A percentile compares a stretch with the other conserved stretches of the same genome.
Evolutionary conservation across 2,888 invertebrate genomes (phyloP).

Genomic region (Cactoblastis cactorum): DNA sequence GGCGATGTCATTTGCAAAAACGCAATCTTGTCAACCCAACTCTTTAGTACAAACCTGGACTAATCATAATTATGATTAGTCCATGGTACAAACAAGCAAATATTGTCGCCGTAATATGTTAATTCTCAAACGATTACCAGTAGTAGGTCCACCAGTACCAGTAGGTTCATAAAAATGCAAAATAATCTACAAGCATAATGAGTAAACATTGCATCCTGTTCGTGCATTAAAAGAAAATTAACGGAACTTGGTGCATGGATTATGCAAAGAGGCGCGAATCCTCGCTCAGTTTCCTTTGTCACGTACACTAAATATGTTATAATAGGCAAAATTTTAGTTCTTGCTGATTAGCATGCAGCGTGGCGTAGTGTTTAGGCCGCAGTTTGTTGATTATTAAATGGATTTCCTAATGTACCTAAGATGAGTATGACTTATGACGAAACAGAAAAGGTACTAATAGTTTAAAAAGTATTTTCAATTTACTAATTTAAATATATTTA

Average conservation of each 20-base stretch:
- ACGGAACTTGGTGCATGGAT: conserved; percentile 73
- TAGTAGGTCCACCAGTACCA: background rate
- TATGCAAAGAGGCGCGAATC: conserved; percentile 72
- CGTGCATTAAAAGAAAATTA: conserved; percentile 74
- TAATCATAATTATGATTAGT: background rate
- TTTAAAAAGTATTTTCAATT: no score
- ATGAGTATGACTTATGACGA: no score
- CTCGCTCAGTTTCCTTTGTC: conserved; percentile 55
- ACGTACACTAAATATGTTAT: conserved; percentile 46
- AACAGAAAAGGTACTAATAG: no score
- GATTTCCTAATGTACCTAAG: background rate
- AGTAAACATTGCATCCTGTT: conserved; percentile 13
- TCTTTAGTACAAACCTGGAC: background rate
- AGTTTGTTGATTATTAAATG: background rate
- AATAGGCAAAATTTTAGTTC: conserved; percentile 18
- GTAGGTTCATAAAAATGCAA: conserved; percentile 2
- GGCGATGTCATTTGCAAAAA: no score
- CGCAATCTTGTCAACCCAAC: no score
- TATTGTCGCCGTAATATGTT: background rate
- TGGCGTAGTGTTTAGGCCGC: conserved; percentile 4
- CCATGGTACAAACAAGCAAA: background rate
- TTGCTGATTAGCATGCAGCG: conserved; percentile 18
- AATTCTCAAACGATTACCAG: conserved; percentile 3
- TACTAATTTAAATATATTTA: no score
- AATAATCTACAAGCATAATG: conserved; percentile 1